Percentiles rank a stretch among this genome's conserved stretches.
Conservation (phyloP, 2,888 invertebrate species). For the Nemoura dubitans region DNA sequence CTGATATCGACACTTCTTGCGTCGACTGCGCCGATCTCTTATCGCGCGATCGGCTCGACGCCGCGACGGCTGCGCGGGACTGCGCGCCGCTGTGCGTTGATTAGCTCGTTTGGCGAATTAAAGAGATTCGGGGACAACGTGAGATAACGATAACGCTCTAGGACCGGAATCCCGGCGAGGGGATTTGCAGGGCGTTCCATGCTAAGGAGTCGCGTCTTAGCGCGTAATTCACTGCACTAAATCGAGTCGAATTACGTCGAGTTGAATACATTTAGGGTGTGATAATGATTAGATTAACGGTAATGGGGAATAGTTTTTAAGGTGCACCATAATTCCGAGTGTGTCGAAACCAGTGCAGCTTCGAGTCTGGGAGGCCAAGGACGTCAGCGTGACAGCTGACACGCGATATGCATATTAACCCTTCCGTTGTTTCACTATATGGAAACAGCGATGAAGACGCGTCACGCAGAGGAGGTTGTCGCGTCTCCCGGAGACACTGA, state of each 20-base stretch:
- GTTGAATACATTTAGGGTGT: constrained; percentile 10
- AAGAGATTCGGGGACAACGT: constrained; percentile 29
- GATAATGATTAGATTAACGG: constrained; percentile 22
- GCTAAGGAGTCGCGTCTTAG: background rate
- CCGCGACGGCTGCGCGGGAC: background rate
- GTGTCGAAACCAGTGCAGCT: background rate
- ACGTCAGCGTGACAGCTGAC: too few relatives aligned
- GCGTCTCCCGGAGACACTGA: too few relatives aligned
- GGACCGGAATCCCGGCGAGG: background rate
- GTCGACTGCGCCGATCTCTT: constrained; percentile 7
- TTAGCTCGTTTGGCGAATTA: constrained; percentile 40
- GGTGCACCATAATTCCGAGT: background rate
- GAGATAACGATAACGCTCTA: background rate
- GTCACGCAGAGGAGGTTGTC: too few relatives aligned
- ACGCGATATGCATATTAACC: too few relatives aligned
- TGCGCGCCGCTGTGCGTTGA: too few relatives aligned
- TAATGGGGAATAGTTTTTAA: background rate
- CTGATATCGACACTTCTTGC: constrained; percentile 34
- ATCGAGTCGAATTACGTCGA: constrained; percentile 1
- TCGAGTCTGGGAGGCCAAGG: too few relatives aligned
- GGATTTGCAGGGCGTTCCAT: background rate
- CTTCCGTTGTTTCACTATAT: too few relatives aligned
- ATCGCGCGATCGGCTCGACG: constrained; percentile 1
- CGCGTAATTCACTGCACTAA: constrained; percentile 16
- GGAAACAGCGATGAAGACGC: too few relatives aligned